phyloP scores from a whole-genome alignment of 2,113 vertebrate genomes.

The Ranitomeya imitator region DNA sequence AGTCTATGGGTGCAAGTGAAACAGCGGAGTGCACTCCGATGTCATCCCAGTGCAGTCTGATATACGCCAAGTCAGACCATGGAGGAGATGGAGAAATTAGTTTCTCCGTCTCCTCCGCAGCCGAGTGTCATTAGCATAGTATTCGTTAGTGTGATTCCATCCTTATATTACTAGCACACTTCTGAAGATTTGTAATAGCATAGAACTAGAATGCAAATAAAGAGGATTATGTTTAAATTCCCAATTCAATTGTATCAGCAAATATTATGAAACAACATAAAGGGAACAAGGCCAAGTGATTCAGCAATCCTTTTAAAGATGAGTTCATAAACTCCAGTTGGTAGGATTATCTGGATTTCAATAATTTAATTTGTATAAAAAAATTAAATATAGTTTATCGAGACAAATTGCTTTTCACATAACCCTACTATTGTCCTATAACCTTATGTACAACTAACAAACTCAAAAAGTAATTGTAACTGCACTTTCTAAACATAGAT shows the following conservation, averaged over 20 bases:
- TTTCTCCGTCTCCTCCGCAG: no score
- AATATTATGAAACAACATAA: not conserved
- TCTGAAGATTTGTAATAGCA: no score
- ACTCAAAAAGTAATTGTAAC: conserved; percentile 48
- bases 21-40: no score
- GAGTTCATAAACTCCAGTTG: conserved; percentile 1
- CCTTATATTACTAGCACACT: no score
- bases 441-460: conserved; percentile 37
- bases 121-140: no score
- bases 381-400: not conserved
- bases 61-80: no score
- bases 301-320: not conserved
- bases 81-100: no score
- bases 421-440: conserved; percentile 30
- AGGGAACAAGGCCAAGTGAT: not conserved
- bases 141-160: no score
- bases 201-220: no score
- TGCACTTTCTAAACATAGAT: conserved; percentile 40
- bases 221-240: no score
- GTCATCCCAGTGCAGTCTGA: no score
- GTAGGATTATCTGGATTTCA: not conserved
- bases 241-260: not conserved
- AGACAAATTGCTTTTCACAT: conserved; percentile 32
- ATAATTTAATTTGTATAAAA: conserved; percentile 23
- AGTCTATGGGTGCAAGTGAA: no score